Evolutionary conservation across 37 sponge, comb jelly and placozoan genomes (phyloP).

Genomic region (Aphrocallistes beatrix): DNA sequence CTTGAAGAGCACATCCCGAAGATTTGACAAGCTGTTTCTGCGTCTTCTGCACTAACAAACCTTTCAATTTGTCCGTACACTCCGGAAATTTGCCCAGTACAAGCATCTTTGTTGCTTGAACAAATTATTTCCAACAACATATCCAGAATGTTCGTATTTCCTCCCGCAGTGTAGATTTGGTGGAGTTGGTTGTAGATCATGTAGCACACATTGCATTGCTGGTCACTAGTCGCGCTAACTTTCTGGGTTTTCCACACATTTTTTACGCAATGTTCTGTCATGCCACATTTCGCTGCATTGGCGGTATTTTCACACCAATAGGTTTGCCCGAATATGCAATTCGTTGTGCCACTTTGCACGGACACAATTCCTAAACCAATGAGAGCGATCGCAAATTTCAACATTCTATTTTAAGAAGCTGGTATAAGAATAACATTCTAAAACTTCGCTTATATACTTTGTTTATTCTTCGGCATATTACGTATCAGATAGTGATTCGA

Average conservation of each 20-base stretch:
- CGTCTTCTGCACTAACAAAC: neutral
- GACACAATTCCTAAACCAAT: neutral
- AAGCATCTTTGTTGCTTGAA: neutral
- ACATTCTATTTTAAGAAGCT: neutral
- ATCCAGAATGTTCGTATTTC: neutral
- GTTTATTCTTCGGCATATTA: neutral
- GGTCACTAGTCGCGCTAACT: neutral
- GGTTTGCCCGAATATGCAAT: neutral
- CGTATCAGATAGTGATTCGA: neutral
- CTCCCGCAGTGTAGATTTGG: neutral
- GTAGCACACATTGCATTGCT: neutral
- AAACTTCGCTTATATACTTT: neutral
- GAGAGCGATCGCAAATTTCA: neutral
- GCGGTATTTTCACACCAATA: neutral
- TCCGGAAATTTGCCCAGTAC: neutral
- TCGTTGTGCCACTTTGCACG: neutral
- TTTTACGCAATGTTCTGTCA: neutral
- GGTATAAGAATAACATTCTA: neutral
- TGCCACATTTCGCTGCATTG: neutral
- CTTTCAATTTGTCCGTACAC: neutral
- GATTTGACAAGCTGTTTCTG: neutral
- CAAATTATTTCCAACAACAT: neutral
- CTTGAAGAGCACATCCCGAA: neutral
- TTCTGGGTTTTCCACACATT: neutral
- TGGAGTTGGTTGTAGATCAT: neutral